Evolutionary conservation across 2,888 invertebrate genomes (phyloP).

Genomic region (Dynastes tityus): DNA sequence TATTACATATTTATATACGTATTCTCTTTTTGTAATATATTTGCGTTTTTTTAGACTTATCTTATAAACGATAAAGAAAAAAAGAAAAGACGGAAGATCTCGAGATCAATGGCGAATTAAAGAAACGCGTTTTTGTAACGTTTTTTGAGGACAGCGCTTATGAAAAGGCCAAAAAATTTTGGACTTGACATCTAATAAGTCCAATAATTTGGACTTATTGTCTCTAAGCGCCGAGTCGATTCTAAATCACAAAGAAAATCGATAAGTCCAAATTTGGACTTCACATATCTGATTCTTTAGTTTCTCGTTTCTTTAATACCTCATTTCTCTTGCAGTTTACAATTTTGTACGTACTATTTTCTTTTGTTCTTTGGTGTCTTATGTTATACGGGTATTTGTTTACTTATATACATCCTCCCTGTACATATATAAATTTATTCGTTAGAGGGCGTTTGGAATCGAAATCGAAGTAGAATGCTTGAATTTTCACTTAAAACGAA

Average conservation of each 20-base stretch:
- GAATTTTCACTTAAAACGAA: not conserved
- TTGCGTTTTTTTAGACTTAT: not conserved
- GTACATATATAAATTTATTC: too few relatives aligned
- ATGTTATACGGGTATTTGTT: constrained; percentile 59
- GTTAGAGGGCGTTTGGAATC: too few relatives aligned
- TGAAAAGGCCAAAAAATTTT: too few relatives aligned
- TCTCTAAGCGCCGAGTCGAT: too few relatives aligned
- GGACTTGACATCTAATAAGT: too few relatives aligned
- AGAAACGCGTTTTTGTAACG: not conserved
- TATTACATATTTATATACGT: not conserved
- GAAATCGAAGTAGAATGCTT: too few relatives aligned
- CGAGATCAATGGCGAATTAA: not conserved
- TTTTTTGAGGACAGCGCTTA: too few relatives aligned
- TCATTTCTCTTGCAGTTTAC: constrained; percentile 3
- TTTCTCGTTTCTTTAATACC: not conserved
- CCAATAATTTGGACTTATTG: too few relatives aligned
- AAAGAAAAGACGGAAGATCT: not conserved
- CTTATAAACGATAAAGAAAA: not conserved
- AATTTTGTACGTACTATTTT: constrained; percentile 31
- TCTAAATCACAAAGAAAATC: too few relatives aligned
- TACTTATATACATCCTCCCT: constrained; percentile 51
- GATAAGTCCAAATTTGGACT: too few relatives aligned
- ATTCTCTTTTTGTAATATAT: too few relatives aligned
- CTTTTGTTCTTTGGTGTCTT: constrained; percentile 56
- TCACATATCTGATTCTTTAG: too few relatives aligned